Conservation (phyloP, 1,140 invertebrate genomes). For the Drosophila equinoxialis region DNA sequence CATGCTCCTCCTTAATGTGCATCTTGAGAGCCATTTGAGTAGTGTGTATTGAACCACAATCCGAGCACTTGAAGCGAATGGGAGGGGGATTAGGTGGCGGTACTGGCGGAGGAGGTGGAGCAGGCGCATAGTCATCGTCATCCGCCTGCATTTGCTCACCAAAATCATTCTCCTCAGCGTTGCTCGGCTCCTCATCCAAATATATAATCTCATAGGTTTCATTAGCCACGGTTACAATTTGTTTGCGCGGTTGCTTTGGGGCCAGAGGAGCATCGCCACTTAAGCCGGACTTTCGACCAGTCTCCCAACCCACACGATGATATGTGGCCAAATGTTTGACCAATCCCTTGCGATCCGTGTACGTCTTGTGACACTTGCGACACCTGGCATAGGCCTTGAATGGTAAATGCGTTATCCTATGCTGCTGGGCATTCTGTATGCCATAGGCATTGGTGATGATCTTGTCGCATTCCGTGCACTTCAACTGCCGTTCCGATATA, state of each 20-base stretch:
- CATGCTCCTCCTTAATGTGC: constrained; percentile 67
- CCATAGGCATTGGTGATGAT: constrained; percentile 80
- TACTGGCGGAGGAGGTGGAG: not conserved
- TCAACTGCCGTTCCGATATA: constrained; percentile 68
- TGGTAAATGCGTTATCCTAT: constrained; percentile 73
- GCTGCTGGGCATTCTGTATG: constrained; percentile 79
- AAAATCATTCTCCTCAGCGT: constrained; percentile 67
- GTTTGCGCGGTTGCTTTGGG: constrained; percentile 50
- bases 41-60: constrained; percentile 62
- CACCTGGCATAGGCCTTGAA: constrained; percentile 74
- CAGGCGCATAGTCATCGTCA: constrained; percentile 55
- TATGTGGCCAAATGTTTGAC: constrained; percentile 73
- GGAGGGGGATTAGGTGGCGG: constrained; percentile 4
- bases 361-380: constrained; percentile 71
- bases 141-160: constrained; percentile 71
- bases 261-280: not conserved
- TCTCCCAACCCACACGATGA: constrained; percentile 60
- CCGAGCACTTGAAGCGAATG: constrained; percentile 65
- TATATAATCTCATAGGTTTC: constrained; percentile 75
- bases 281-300: constrained; percentile 20
- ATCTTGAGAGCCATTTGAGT: constrained; percentile 55
- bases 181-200: constrained; percentile 61
- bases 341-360: constrained; percentile 75
- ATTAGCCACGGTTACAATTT: constrained; percentile 67
- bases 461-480: constrained; percentile 73